These are phyloP conservation scores for Cantharis lateralis DNA, from an alignment of 2,888 invertebrate genomes.

Conservation along the genomic window DNA sequence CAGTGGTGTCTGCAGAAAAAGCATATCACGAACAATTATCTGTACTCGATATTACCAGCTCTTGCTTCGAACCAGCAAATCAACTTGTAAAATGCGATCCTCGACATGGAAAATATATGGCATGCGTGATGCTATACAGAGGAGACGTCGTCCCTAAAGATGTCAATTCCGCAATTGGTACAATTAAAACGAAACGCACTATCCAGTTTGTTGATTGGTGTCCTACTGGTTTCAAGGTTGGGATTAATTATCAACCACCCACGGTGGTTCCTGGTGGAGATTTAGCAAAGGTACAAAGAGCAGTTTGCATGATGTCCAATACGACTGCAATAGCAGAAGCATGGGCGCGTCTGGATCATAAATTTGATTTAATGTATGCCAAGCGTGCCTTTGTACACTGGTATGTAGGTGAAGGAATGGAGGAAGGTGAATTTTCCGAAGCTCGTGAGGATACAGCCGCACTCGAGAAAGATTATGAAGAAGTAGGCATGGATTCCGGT, in stretches of 20 bases:
- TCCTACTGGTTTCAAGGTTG: conserved; percentile 41
- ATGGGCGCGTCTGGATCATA: conserved; percentile 63
- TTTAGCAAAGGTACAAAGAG: conserved; percentile 39
- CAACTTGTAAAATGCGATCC: no score
- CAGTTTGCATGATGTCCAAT: conserved; percentile 18
- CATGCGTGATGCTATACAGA: no score
- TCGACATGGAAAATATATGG: no score
- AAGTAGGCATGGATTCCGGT: no score
- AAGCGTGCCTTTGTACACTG: conserved; percentile 74
- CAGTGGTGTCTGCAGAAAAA: conserved; percentile 64
- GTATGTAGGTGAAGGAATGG: conserved; percentile 63
- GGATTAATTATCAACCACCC: conserved; percentile 61
- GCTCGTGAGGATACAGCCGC: neutral
- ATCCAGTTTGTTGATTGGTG: no score
- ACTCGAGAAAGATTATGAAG: no score
- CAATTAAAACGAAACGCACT: no score
- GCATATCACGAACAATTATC: neutral
- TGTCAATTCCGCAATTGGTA: no score
- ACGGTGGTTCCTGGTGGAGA: conserved; percentile 62
- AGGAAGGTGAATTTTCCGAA: conserved; percentile 60
- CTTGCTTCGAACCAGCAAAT: no score
- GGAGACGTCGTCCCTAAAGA: no score
- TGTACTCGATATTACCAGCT: no score
- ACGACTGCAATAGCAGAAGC: conserved; percentile 11
- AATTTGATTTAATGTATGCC: conserved; percentile 73